phyloP scores from a whole-genome alignment of 2,888 invertebrate genomes.

The Eupeodes luniger region DNA sequence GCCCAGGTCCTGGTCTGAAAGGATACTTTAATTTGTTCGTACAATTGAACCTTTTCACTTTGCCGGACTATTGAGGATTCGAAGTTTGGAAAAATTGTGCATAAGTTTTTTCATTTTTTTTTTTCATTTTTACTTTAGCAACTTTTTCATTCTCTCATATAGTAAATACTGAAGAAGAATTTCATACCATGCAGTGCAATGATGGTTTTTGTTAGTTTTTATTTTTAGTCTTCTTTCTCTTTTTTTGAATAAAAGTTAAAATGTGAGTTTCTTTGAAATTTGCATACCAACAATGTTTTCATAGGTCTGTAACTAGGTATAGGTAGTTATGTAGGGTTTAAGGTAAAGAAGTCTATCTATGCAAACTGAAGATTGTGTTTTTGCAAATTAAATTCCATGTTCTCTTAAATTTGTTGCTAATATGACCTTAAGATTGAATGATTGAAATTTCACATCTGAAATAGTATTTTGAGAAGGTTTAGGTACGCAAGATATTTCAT shows the following conservation, averaged over 20 bases:
- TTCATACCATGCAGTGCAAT: constrained; percentile 19
- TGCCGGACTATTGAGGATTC: constrained; percentile 69
- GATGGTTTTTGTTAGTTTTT: not conserved
- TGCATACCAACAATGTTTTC: constrained; percentile 18
- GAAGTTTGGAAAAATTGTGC: constrained; percentile 68
- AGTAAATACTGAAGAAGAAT: constrained; percentile 20
- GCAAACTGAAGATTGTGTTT: not conserved
- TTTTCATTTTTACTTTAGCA: constrained; percentile 3
- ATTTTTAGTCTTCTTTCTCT: not conserved
- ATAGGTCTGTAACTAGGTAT: not conserved
- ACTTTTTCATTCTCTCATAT: not conserved
- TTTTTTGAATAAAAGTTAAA: constrained; percentile 20
- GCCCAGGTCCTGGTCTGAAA: constrained; percentile 45
- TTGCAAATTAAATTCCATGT: constrained; percentile 9
- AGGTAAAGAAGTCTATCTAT: not conserved
- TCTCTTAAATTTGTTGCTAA: not conserved
- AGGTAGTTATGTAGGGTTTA: not conserved
- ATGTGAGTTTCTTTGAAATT: constrained; percentile 27
- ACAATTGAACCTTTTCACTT: constrained; percentile 73
- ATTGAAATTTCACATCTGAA: not conserved
- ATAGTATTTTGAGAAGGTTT: not conserved
- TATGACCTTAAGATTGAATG: not conserved
- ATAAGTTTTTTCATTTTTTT: constrained; percentile 16
- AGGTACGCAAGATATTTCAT: not conserved
- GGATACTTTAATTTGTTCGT: constrained; percentile 76